Conservation (phyloP, 1,140 invertebrate species). For the Caenorhabditis remanei region DNA sequence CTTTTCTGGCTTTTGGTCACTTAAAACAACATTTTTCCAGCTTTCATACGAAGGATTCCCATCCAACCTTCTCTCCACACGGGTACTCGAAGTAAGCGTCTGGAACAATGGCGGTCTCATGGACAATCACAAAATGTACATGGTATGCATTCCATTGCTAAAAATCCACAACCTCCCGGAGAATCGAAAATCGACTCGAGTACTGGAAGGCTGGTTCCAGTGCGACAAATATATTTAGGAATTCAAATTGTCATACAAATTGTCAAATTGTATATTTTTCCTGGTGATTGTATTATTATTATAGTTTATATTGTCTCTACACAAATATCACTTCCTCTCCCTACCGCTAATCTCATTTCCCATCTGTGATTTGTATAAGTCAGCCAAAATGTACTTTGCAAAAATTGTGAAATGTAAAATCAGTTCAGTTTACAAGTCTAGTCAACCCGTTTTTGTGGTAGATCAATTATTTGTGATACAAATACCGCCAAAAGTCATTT, state of each 20-base stretch:
- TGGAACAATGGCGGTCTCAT: constrained; percentile 57
- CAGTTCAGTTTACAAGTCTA: not conserved
- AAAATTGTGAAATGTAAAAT: not conserved
- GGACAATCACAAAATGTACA: constrained; percentile 63
- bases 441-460: constrained; percentile 28
- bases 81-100: constrained; percentile 53
- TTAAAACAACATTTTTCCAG: constrained; percentile 22
- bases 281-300: not conserved
- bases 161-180: not conserved
- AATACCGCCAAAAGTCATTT: not conserved
- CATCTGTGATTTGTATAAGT: constrained; percentile 26
- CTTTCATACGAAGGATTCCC: constrained; percentile 2
- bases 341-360: not conserved
- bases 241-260: too few relatives aligned
- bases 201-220: constrained; percentile 22
- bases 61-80: constrained; percentile 15
- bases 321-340: not conserved
- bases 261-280: not conserved
- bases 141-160: constrained; percentile 3
- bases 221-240: constrained; percentile 17
- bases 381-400: not conserved
- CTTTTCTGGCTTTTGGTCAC: not conserved
- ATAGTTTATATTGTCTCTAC: not conserved
- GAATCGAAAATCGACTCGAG: not conserved
- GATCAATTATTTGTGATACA: constrained; percentile 23